Conservation (phyloP, 1,140 invertebrate species). For the Drosophila aff. region DNA sequence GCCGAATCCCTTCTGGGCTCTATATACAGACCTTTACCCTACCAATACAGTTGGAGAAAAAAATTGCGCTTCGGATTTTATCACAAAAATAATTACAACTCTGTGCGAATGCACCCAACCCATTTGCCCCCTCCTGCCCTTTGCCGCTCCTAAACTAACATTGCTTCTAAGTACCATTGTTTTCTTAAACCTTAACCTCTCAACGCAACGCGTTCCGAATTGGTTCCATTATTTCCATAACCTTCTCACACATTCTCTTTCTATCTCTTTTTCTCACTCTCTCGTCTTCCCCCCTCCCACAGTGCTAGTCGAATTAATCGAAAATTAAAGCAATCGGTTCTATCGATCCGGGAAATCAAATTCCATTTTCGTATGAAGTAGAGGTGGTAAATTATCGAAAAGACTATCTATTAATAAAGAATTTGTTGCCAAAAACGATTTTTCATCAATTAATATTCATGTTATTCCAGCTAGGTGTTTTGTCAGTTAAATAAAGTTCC, state of each 20-base stretch:
- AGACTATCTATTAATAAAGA: not conserved
- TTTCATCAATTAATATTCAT: not conserved
- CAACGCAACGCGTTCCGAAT: slow-evolving; percentile 47
- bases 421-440: not conserved
- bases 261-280: slow-evolving; percentile 10
- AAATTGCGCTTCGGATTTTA: slow-evolving; percentile 82
- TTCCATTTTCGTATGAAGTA: not conserved
- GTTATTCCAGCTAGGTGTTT: not conserved
- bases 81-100: slow-evolving; percentile 83
- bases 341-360: not conserved
- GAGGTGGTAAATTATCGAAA: not conserved
- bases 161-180: slow-evolving; percentile 64
- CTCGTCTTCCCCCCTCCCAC: not conserved
- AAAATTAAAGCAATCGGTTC: slow-evolving; percentile 6
- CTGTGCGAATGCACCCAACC: slow-evolving; percentile 42
- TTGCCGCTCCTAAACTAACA: slow-evolving; percentile 54
- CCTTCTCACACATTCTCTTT: slow-evolving; percentile 14
- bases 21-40: slow-evolving; percentile 52
- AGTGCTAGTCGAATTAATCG: slow-evolving; percentile 27
- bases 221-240: slow-evolving; percentile 69
- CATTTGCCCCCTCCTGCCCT: not conserved
- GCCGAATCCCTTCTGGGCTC: slow-evolving; percentile 2
- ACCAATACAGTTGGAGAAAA: slow-evolving; percentile 78
- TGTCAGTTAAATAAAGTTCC: not conserved
- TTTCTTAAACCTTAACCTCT: slow-evolving; percentile 54